phyloP scores from a whole-genome alignment of 2,888 invertebrate genomes.

The Pristionchus fissidentatus region DNA sequence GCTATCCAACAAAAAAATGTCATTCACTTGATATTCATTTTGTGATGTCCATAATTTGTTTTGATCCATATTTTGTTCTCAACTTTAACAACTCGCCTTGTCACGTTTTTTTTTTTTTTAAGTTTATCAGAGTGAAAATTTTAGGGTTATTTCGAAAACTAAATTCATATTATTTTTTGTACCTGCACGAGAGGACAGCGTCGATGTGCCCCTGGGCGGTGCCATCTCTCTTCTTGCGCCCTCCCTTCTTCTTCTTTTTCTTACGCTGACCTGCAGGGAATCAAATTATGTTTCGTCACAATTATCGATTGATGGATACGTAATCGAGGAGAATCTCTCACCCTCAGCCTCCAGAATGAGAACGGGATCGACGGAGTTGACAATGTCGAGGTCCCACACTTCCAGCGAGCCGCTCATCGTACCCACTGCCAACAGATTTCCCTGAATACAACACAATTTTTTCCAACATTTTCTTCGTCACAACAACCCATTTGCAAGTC shows the following conservation, averaged over 20 bases:
- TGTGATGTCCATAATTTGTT: too few relatives aligned
- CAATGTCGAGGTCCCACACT: conserved; percentile 96
- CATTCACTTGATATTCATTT: too few relatives aligned
- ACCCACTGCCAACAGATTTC: conserved; percentile 92
- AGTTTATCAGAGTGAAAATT: too few relatives aligned
- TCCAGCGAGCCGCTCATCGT: conserved; percentile 92
- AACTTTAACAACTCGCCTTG: too few relatives aligned
- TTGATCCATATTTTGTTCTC: too few relatives aligned
- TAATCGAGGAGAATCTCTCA: neutral
- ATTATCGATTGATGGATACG: neutral
- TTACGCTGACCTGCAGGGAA: neutral
- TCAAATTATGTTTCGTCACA: neutral
- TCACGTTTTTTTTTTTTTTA: too few relatives aligned
- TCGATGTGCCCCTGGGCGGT: conserved; percentile 83
- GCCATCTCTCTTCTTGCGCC: conserved; percentile 60
- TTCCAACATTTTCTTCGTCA: neutral
- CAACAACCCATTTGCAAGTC: too few relatives aligned
- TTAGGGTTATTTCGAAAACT: too few relatives aligned
- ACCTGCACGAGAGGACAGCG: conserved; percentile 86
- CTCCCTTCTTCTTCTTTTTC: conserved; percentile 48
- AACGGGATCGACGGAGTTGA: conserved; percentile 90
- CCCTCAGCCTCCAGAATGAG: conserved; percentile 81
- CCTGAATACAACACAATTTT: conserved; percentile 73
- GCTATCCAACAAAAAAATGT: too few relatives aligned
- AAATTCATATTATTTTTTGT: too few relatives aligned